Evolutionary conservation across 1,140 invertebrate genomes (phyloP), one percentile per base, ranked within the genome.

Genomic region (Phymastichus coffea): DNA sequence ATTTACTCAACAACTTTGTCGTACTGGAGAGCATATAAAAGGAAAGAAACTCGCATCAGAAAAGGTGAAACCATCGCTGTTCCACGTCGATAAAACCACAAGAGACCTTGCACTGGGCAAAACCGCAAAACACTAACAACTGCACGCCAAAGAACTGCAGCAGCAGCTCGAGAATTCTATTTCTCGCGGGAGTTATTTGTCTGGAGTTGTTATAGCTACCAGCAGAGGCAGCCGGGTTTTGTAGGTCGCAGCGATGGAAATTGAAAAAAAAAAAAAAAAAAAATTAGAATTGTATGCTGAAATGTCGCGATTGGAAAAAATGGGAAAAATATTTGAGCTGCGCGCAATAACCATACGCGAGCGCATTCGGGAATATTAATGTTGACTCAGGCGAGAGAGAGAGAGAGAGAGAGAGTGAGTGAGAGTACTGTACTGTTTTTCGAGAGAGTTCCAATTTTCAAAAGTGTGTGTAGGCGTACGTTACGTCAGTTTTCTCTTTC

Each of bases 111-210:
- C n/a, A n/a, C n/a, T n/a, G n/a, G n/a, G n/a, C n/a, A n/a, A n/a
- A n/a, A n/a, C n/a, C n/a, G n/a, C n/a, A n/a, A n/a, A n/a, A n/a
- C n/a, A n/a, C n/a, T n/a, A n/a, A n/a, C n/a, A n/a, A n/a, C n/a
- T n/a, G n/a, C n/a, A n/a, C n/a, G n/a, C n/a, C n/a, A n/a, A n/a
- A n/a, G n/a, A n/a, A 19, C 23, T 9, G 1, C 7, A 6, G 15
- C 19, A 30, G 25, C 25, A 48, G 41, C 48, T 49, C 23, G 55
- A 57, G 41, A 57, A 41, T 41, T 57, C 20, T 25, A 49, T 43
- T 47, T 37, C 53, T 56, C 43, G 22, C 17, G 54, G 35, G 35
- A 38, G 28, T 37, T 47, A 26, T 48, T 57, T 57, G 54, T 56
- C 43, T 30, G 2, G 30, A 3, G 10, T 10, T 14, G 7, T 1